Evolutionary conservation across 2,113 vertebrate genomes (phyloP).

Genomic region (Corythaixoides concolor): DNA sequence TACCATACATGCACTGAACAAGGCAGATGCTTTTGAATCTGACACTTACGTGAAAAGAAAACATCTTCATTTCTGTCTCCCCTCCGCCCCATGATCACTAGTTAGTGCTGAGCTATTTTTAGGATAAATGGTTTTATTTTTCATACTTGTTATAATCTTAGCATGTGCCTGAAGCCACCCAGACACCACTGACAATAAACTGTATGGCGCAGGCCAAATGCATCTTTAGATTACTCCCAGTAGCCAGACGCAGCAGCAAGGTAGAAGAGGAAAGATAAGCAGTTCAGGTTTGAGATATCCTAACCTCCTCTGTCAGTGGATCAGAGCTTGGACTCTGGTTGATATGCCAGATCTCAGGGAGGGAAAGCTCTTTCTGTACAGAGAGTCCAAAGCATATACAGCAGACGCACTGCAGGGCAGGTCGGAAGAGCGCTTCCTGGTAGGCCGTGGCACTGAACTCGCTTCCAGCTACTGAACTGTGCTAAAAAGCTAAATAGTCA

Average conservation of each 20-base stretch:
- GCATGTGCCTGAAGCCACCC: slow-evolving; percentile 32
- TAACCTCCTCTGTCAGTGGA: background rate
- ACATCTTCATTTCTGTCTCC: slow-evolving; percentile 61
- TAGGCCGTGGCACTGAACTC: background rate
- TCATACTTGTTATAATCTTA: background rate
- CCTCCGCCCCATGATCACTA: background rate
- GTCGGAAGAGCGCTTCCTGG: background rate
- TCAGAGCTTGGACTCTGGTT: background rate
- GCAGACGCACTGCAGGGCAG: background rate
- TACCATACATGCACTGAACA: slow-evolving; percentile 67
- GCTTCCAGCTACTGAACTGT: background rate
- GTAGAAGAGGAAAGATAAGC: background rate
- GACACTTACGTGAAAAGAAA: slow-evolving; percentile 69
- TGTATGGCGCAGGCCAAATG: background rate
- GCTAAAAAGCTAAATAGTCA: background rate
- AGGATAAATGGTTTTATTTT: slow-evolving; percentile 1
- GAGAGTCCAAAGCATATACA: background rate
- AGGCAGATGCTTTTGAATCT: slow-evolving; percentile 80
- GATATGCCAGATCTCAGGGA: background rate
- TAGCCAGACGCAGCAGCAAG: background rate
- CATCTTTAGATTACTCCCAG: background rate
- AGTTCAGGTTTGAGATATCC: background rate
- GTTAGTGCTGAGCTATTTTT: slow-evolving; percentile 19
- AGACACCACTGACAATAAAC: background rate
- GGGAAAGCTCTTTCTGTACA: background rate